These are phyloP conservation scores for Cheirogaleus major DNA, from an alignment of 2,797 vertebrate genomes.

Conservation along the genomic window DNA sequence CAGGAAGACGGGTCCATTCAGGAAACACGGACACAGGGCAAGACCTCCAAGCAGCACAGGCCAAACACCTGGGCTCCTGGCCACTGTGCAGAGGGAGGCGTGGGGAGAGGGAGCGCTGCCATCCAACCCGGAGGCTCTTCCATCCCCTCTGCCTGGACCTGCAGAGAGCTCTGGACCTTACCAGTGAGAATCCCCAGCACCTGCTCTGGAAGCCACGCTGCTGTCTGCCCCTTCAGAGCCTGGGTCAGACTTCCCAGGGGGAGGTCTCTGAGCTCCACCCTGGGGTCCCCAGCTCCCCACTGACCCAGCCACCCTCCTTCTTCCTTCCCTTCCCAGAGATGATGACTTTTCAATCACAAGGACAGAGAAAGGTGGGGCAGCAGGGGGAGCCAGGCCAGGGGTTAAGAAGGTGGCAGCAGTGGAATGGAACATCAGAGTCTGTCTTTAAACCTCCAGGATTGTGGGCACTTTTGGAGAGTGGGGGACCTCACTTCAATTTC, in stretches of 20 bases:
- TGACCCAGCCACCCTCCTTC: background rate
- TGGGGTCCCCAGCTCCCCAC: background rate
- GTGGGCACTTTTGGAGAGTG: background rate
- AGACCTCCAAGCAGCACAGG: background rate
- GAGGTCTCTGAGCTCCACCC: background rate
- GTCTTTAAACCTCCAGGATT: background rate
- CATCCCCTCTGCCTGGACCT: background rate
- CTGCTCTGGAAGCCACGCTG: background rate
- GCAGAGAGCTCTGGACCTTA: background rate
- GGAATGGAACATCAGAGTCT: background rate
- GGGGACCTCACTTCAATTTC: background rate
- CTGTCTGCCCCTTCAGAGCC: background rate
- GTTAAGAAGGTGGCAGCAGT: background rate
- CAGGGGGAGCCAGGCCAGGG: background rate
- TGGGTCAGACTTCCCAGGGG: background rate
- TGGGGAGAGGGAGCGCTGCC: fast-evolving
- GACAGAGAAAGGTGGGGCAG: background rate
- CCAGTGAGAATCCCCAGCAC: fast-evolving
- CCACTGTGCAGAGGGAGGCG: background rate
- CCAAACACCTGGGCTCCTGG: background rate
- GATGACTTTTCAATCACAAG: background rate
- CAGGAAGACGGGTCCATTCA: background rate
- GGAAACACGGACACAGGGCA: slow-evolving; percentile 3
- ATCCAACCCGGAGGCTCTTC: too few species aligned
- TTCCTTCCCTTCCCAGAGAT: background rate